These are phyloP conservation scores for Synanthedon tipuliformis DNA, from an alignment of 2,888 invertebrate genomes.

Conservation along the genomic window DNA sequence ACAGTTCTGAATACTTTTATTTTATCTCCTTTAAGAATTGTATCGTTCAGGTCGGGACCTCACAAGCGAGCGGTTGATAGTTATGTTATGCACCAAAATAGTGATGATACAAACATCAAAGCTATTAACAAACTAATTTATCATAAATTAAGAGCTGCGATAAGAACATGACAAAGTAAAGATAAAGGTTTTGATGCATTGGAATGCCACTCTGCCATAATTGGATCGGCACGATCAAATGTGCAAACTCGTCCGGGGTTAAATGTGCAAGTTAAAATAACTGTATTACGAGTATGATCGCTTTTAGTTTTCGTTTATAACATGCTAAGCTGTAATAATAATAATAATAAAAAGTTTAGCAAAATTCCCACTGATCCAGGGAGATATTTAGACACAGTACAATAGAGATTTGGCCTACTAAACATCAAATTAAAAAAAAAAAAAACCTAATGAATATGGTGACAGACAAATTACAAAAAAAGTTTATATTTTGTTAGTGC, in stretches of 20 bases:
- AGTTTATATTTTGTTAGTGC: slow-evolving; percentile 19
- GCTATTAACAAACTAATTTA: background rate
- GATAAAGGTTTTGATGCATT: background rate
- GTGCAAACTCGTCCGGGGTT: slow-evolving; percentile 2
- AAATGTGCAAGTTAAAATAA: too few species aligned
- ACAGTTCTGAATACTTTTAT: slow-evolving; percentile 18
- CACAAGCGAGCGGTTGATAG: background rate
- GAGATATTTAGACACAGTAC: background rate
- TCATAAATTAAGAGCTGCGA: background rate
- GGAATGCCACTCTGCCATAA: background rate
- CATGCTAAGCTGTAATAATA: too few species aligned
- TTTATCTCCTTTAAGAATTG: slow-evolving; percentile 9
- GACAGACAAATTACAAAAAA: too few species aligned
- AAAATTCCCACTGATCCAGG: too few species aligned
- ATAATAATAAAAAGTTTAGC: too few species aligned
- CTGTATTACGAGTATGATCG: too few species aligned
- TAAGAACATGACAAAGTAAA: background rate
- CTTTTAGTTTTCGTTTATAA: background rate
- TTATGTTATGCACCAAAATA: background rate
- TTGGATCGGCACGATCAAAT: slow-evolving; percentile 5
- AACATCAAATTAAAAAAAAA: background rate
- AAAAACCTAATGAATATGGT: too few species aligned
- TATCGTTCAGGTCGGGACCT: slow-evolving; percentile 5
- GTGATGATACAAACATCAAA: background rate
- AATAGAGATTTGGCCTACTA: background rate